Evolutionary conservation across 2,797 vertebrate species (phyloP).

Genomic region (Acanthis flammea): DNA sequence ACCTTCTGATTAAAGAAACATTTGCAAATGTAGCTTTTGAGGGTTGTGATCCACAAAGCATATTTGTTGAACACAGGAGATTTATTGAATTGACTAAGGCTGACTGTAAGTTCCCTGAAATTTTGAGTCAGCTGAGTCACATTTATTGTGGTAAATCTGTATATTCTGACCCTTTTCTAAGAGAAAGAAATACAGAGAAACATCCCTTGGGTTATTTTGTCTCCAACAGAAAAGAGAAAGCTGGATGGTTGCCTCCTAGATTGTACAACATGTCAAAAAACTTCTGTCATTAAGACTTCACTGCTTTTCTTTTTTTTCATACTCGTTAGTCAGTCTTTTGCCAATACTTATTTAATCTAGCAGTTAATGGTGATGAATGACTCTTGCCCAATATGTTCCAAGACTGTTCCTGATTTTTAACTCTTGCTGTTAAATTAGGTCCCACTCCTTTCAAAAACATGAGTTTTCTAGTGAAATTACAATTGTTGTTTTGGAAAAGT

Average conservation of each 20-base stretch:
- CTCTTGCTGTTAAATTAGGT: background rate
- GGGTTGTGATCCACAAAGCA: background rate
- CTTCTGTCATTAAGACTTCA: background rate
- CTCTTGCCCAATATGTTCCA: background rate
- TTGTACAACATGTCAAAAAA: background rate
- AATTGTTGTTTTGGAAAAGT: background rate
- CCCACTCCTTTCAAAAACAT: background rate
- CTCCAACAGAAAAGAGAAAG: background rate
- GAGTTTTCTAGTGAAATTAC: background rate
- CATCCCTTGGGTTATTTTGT: background rate
- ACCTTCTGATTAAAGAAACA: background rate
- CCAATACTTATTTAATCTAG: background rate
- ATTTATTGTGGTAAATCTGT: background rate
- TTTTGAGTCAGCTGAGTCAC: background rate
- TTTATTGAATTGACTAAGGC: background rate
- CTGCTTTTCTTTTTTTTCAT: background rate
- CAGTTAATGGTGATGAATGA: constrained; percentile 5
- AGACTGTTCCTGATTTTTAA: background rate
- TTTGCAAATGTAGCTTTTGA: background rate
- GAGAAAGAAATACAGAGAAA: background rate
- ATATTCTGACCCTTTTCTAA: background rate
- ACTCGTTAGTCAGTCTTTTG: background rate
- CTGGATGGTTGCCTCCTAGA: background rate
- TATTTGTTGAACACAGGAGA: background rate
- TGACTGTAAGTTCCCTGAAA: background rate